Base-by-base conservation (phyloP, 2,888 invertebrate species). In the Blera fallax region DNA sequence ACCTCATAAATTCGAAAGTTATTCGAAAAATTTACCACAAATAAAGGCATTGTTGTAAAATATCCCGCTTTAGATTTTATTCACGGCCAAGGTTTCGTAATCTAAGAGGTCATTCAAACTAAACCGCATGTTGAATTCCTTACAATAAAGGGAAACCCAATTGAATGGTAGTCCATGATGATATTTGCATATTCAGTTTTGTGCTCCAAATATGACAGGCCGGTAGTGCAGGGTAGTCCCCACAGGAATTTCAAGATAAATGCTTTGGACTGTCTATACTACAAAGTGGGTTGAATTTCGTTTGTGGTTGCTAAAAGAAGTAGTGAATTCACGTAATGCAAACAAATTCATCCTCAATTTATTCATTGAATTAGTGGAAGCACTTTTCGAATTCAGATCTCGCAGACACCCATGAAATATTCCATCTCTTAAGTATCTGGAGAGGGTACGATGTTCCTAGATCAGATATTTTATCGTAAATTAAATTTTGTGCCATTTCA, bases 281-380 rank as follows among this genome's bases (percentile, higher is more conserved):
- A 10, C 7, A 27, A 24, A 45, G 48, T 72, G 72, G 48, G 60
- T 29, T 48, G 48, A 43, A 48, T 37, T 54, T 16, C 18, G 29
- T 27, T 48, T 64, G n/a, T 62, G 65, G 74, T 29, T 34, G 32
- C 29, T 16, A 27, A 45, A 58, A 45, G 34, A 72, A 72, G 34
- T 73, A 65, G 37, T 69, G 50, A 77, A 69, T 69, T 77, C 77
- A 69, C 60, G 77, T 69, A 77, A 77, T 69, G 52, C 77, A 67
- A 77, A 77, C 77, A 77, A 77, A 77, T 77, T 77, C 60, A 50
- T 69, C 58, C 29, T 60, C 67, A 77, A 77, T 77, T 77, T 69
- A 77, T 77, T 69, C 69, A 69, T 69, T 77, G 69, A 77, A 69
- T 77, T 69, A 77, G 77, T 77, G 48, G 40, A 43, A 48, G 67